phyloP scores from a whole-genome alignment of 2,797 vertebrate species.

The Heterohyrax brucei region DNA sequence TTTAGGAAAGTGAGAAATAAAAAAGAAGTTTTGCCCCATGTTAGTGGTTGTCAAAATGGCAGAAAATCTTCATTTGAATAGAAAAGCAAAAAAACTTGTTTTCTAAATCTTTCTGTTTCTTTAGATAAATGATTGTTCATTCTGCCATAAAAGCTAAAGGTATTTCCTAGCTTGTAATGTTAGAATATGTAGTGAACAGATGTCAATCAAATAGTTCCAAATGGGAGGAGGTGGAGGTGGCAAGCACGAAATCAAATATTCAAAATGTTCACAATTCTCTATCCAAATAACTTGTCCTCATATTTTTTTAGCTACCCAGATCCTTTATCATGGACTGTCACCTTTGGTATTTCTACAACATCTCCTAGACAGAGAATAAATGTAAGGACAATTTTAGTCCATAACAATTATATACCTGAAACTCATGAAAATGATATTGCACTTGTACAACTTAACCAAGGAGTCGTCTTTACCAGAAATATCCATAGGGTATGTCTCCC shows the following conservation, averaged over 20 bases:
- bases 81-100: slow-evolving; percentile 3
- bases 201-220: neutral
- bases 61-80: neutral
- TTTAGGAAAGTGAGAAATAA: neutral
- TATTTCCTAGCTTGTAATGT: neutral
- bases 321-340: slow-evolving; percentile 76
- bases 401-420: slow-evolving; percentile 52
- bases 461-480: slow-evolving; percentile 67
- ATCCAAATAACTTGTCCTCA: slow-evolving; percentile 4
- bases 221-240: accelerated
- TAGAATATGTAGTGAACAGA: slow-evolving; percentile 18
- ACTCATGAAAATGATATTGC: slow-evolving; percentile 85
- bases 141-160: neutral
- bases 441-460: slow-evolving; percentile 61
- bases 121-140: slow-evolving; percentile 39
- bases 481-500: slow-evolving; percentile 84
- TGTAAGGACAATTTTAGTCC: slow-evolving; percentile 72
- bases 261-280: neutral
- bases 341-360: slow-evolving; percentile 72
- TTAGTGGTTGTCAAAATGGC: neutral
- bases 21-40: neutral
- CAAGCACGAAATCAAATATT: slow-evolving; percentile 28
- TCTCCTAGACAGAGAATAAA: slow-evolving; percentile 34
- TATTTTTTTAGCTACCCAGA: slow-evolving; percentile 69
- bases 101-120: slow-evolving; percentile 49